Conservation (phyloP, 1,140 invertebrate species). For the Pollicipes pollicipes region DNA sequence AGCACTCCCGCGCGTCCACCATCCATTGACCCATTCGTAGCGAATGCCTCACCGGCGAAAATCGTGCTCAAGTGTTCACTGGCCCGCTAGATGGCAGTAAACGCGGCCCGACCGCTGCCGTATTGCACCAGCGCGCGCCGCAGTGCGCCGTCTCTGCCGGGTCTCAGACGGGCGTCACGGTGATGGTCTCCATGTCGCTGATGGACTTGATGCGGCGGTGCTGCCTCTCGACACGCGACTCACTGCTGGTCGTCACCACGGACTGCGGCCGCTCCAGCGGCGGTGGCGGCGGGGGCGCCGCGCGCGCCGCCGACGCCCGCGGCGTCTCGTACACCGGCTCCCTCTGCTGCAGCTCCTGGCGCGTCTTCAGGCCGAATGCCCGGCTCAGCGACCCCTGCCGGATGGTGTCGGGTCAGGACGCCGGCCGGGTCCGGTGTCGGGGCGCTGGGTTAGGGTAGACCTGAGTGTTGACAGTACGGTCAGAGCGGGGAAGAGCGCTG, state of each 20-base stretch:
- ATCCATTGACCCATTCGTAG: too few species aligned
- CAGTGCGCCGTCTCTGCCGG: too few species aligned
- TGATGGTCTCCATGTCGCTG: conserved; percentile 41
- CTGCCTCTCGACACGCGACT: conserved; percentile 24
- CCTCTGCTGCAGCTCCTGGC: conserved; percentile 16
- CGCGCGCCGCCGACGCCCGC: not conserved
- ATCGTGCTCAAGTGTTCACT: too few species aligned
- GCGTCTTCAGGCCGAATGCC: conserved; percentile 44
- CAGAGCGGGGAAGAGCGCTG: not conserved
- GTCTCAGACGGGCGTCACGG: conserved; percentile 19
- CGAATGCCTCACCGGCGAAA: too few species aligned
- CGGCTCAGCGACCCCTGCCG: conserved; percentile 53
- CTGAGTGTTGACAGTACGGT: too few species aligned
- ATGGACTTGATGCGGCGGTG: conserved; percentile 51
- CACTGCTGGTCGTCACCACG: conserved; percentile 1
- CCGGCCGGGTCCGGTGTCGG: too few species aligned
- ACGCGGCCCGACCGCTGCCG: too few species aligned
- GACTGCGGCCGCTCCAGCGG: conserved; percentile 4
- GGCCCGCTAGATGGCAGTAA: too few species aligned
- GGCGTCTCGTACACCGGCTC: conserved; percentile 11
- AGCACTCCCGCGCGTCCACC: too few species aligned
- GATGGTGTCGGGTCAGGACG: conserved; percentile 12
- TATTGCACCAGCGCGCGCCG: too few species aligned
- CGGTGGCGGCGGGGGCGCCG: not conserved
- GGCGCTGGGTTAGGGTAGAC: too few species aligned